Evolutionary conservation across 1,140 invertebrate genomes (phyloP), one percentile per base, ranked within the genome.

Genomic region (Dreissena polymorpha): DNA sequence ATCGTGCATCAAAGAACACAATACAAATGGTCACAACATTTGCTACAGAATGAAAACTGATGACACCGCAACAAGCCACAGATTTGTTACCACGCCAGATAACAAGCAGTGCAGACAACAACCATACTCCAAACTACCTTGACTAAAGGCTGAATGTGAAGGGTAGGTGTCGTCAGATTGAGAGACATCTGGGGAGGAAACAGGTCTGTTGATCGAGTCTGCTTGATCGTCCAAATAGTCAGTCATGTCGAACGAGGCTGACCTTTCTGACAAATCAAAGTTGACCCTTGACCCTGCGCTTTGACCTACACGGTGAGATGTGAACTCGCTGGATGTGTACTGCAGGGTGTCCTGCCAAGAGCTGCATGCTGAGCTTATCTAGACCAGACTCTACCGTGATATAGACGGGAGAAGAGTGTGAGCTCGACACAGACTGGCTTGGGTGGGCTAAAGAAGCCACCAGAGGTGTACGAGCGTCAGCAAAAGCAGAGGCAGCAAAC

Each of bases 341-440:
- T 27, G 21, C 21, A 29, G 25, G 23, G 23, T 60, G 23, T n/a
- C 49, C 25, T 70, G 25, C 57, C 55, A 65, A 25, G 64, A 55
- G 60, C 23, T 64, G 64, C 71, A 79, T 73, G 83, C 83, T n/a
- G 70, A 88, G 77, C 74, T 86, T 87, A 72, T 88, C 87, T n/a
- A 88, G 82, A 63, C 87, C 87, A 64, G 86, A 86, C 64, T 88
- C 86, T 29, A 88, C 87, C 63, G 87, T 87, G 51, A 88, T 86
- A 84, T 88, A 86, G n/a, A 88, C 81, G 65, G 85, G 87, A 77
- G 79, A 85, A 64, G 83, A 71, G 72, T 86, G 83, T 71, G 60
- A 60, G 50, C 64, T 77, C 68, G 83, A 71, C 51, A 60, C 68
- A 16, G 76, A 49, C n/a, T 70, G 67, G 21, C 55, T 25, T 55